Evolutionary conservation across 1,140 invertebrate genomes (phyloP), one percentile per base, ranked within the genome.

Genomic region (Argopecten irradians): DNA sequence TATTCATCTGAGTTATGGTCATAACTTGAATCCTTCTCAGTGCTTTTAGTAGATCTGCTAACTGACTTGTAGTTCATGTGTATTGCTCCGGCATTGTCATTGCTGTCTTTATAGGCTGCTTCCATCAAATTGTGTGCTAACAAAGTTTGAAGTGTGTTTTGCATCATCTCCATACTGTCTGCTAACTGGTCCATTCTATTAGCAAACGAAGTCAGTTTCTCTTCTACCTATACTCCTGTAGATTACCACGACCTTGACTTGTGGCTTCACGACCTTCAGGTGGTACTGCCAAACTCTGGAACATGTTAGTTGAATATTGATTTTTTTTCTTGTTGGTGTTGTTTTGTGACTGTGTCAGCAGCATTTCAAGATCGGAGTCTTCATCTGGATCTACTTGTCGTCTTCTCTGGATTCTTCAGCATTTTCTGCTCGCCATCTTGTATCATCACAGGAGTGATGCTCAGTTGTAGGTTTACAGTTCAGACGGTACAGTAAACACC

Each of bases 401-500:
- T 71, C 55, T n/a, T 71, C 55, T 71, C n/a, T 71, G 55, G n/a
- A 71, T 71, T 71, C 55, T 71, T 71, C n/a, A 28, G n/a, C 55
- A 28, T 28, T n/a, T 71, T 11, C 55, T n/a, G n/a, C 55, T 71
- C 8, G 55, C 55, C 55, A 71, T 55, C 43, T 55, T 55, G 22
- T 8, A 55, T 71, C 28, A 71, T 71, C 28, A 28, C n/a, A 2
- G n/a, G n/a, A 28, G 22, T 5, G 22, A 71, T 22, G 55, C 5
- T 71, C 14, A 14, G 3, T 3, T 2, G 16, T 71, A n/a, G n/a
- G n/a, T n/a, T n/a, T n/a, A n/a, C n/a, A n/a, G 1, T n/a, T 28
- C 55, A 71, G 55, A 71, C 55, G 1, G 1, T 71, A 71, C 55
- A 71, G n/a, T 22, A 71, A 71, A 71, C n/a, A 71, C 55, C 55